Percentiles rank a stretch among this genome's conserved stretches.
These are phyloP conservation scores for Ariolimax columbianus DNA, from an alignment of 2,888 invertebrate genomes.

Conservation along the genomic window DNA sequence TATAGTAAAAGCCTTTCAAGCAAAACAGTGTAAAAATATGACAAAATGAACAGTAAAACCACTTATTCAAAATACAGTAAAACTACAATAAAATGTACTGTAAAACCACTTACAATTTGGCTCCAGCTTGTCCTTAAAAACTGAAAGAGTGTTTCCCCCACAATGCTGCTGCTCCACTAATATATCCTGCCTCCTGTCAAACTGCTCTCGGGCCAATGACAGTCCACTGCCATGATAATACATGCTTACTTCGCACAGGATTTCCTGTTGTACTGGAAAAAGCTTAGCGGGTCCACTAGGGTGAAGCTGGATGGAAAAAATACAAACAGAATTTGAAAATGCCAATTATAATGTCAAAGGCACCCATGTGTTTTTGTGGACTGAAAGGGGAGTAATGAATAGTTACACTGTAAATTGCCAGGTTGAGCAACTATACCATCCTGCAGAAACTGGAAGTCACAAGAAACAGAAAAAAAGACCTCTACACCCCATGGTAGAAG, in stretches of 20 bases:
- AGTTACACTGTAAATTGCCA: too few relatives aligned
- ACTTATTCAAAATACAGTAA: too few relatives aligned
- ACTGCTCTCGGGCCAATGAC: constrained; percentile 71
- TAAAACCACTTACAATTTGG: constrained; percentile 62
- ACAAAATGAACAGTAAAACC: not conserved
- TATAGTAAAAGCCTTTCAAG: too few relatives aligned
- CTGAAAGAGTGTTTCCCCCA: constrained; percentile 78
- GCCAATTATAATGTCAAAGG: not conserved
- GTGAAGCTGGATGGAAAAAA: constrained; percentile 39
- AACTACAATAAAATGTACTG: not conserved
- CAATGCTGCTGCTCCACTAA: constrained; percentile 79
- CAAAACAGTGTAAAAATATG: too few relatives aligned
- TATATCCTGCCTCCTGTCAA: constrained; percentile 74
- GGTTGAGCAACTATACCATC: too few relatives aligned
- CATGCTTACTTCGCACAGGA: constrained; percentile 68
- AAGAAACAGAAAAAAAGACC: too few relatives aligned
- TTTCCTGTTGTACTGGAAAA: constrained; percentile 46
- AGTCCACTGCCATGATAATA: constrained; percentile 76
- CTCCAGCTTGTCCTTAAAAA: constrained; percentile 75
- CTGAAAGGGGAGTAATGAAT: too few relatives aligned
- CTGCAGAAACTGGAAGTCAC: too few relatives aligned
- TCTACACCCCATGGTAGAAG: too few relatives aligned
- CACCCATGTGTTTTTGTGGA: too few relatives aligned
- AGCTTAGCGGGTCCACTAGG: constrained; percentile 36
- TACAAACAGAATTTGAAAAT: not conserved